Conservation (phyloP, 2,888 invertebrate genomes). For the Tiliacea aurago region DNA sequence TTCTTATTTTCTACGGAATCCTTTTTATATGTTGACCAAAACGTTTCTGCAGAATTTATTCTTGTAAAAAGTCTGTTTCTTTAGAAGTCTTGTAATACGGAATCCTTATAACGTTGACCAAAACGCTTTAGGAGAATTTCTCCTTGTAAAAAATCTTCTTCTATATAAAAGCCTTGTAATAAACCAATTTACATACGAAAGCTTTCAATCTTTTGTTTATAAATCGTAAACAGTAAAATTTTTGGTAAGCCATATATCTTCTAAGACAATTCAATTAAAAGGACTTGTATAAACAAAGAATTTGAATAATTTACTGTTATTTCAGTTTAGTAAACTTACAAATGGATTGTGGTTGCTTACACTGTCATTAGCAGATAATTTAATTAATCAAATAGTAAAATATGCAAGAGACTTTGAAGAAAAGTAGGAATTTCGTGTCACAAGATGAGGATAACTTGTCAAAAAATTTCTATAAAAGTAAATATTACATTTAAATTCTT, state of each 20-base stretch:
- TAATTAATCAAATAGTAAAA: not conserved
- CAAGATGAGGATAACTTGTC: not conserved
- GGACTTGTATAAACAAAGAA: not conserved
- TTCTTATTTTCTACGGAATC: slow-evolving; percentile 1
- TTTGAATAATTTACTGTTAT: slow-evolving; percentile 27
- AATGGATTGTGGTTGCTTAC: slow-evolving; percentile 25
- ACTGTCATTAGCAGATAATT: slow-evolving; percentile 6
- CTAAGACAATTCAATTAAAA: slow-evolving; percentile 10
- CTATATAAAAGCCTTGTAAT: slow-evolving; percentile 1
- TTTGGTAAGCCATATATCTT: slow-evolving; percentile 22
- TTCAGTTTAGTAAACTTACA: not conserved
- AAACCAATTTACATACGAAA: slow-evolving; percentile 40
- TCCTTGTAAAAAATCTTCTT: not conserved
- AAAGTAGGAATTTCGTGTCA: not conserved
- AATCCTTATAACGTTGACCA: too few species aligned
- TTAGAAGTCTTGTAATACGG: too few species aligned
- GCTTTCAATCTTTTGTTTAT: slow-evolving; percentile 7
- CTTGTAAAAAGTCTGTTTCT: not conserved
- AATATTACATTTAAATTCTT: not conserved
- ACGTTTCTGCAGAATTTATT: not conserved
- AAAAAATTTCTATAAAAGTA: not conserved
- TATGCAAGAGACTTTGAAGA: not conserved
- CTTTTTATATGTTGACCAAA: not conserved
- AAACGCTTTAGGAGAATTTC: not conserved
- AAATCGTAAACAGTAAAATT: not conserved